Evolutionary conservation across 2,888 invertebrate genomes (phyloP), one percentile per base, ranked within the genome.

Genomic region (Eilema caniola): DNA sequence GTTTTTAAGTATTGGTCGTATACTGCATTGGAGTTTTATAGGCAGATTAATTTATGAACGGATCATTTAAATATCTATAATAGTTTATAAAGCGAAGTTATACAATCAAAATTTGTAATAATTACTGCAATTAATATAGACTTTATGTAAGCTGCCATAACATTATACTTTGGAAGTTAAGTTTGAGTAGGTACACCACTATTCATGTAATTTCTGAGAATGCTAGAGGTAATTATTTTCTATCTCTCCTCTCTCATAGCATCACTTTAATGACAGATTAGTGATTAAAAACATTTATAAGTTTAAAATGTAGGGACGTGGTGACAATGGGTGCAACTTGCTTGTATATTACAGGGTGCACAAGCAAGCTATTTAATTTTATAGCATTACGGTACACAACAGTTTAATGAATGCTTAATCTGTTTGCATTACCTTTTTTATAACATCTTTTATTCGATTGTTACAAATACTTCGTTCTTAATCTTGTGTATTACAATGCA

Each of bases 11-110:
- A 62, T 66, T 14, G 64, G 64, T 69, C 74, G n/a, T 75, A 57
- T 70, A 57, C 73, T 47, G 57, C 71, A 66, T 75, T 72, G 63
- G 62, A 64, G 24, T 70, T 71, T 75, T 79, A 74, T 73, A 70
- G 69, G 57, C 10, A 53, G 24, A 69, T 69, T 72, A 71, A 80
- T 78, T 78, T 68, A 61, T 24, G 70, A 72, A 66, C 73, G 65
- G 62, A 63, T 16, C 33, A 67, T 70, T 57, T 66, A 47, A 25
- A 25, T 7, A 56, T 59, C 14, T 70, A 68, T 64, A 67, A 62
- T 16, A 41, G 23, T 41, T 41, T 3, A 41, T n/a, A 41, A 25
- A 47, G 25, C 0, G 41, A 47, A 28, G 20, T n/a, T n/a, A n/a
- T 3, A 2, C 10, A 16, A 41, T 41, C 0, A 8, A 8, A 53